Evolutionary conservation across 2,888 invertebrate species (phyloP).

Genomic region (Eupithecia insigniata): DNA sequence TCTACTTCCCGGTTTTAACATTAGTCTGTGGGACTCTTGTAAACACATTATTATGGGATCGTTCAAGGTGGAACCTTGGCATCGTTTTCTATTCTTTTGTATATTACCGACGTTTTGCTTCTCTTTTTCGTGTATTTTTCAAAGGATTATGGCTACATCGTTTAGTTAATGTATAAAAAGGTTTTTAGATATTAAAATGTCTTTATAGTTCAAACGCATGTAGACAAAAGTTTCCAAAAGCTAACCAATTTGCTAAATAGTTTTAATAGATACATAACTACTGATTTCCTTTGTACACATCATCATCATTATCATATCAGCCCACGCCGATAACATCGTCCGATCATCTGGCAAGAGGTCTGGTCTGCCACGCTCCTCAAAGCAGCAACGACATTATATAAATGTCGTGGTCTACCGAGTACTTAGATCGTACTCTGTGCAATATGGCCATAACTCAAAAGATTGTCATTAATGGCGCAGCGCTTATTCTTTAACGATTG

Average conservation of each 20-base stretch:
- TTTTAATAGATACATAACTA: too few species aligned
- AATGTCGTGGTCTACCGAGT: neutral
- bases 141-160: neutral
- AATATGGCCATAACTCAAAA: too few species aligned
- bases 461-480: too few species aligned
- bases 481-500: too few species aligned
- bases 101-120: neutral
- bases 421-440: too few species aligned
- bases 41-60: slow-evolving; percentile 1
- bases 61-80: slow-evolving; percentile 5
- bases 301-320: neutral
- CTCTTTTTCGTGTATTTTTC: neutral
- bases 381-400: neutral
- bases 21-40: neutral
- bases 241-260: too few species aligned
- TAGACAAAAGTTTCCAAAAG: too few species aligned
- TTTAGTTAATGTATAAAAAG: too few species aligned
- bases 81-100: neutral
- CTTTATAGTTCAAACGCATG: too few species aligned
- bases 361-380: too few species aligned
- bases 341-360: neutral
- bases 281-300: too few species aligned
- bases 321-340: neutral
- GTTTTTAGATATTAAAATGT: too few species aligned
- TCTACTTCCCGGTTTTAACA: neutral